Conservation (phyloP, 1,140 invertebrate species). For the Sesamia nonagrioides region DNA sequence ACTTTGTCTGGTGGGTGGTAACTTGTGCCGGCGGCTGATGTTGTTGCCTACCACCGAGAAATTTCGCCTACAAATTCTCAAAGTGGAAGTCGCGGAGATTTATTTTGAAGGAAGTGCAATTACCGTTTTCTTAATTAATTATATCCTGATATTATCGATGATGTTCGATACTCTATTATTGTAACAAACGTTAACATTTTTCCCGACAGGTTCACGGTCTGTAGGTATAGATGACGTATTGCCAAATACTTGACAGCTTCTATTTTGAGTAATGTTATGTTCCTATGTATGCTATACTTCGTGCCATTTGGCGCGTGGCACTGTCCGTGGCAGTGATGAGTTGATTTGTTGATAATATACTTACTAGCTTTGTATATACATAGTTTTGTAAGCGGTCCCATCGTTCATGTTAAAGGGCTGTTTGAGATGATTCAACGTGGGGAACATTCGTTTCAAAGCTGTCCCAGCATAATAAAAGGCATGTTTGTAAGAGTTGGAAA, state of each 20-base stretch:
- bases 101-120: background rate
- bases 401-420: background rate
- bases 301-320: conserved; percentile 24
- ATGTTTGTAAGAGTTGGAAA: too few species aligned
- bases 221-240: background rate
- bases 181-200: background rate
- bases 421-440: background rate
- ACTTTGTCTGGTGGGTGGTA: too few species aligned
- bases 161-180: background rate
- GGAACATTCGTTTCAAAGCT: too few species aligned
- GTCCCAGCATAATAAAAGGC: too few species aligned
- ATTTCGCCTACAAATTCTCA: too few species aligned
- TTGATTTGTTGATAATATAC: conserved; percentile 9
- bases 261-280: conserved; percentile 11
- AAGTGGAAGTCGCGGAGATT: too few species aligned
- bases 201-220: background rate
- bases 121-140: background rate
- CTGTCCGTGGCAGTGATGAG: conserved; percentile 22
- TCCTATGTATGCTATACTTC: background rate
- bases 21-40: too few species aligned
- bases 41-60: too few species aligned
- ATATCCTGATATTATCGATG: background rate
- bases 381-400: background rate
- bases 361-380: background rate
- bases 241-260: conserved; percentile 22